phyloP scores from a whole-genome alignment of 2,797 vertebrate genomes.

The Esox masquinongy region DNA sequence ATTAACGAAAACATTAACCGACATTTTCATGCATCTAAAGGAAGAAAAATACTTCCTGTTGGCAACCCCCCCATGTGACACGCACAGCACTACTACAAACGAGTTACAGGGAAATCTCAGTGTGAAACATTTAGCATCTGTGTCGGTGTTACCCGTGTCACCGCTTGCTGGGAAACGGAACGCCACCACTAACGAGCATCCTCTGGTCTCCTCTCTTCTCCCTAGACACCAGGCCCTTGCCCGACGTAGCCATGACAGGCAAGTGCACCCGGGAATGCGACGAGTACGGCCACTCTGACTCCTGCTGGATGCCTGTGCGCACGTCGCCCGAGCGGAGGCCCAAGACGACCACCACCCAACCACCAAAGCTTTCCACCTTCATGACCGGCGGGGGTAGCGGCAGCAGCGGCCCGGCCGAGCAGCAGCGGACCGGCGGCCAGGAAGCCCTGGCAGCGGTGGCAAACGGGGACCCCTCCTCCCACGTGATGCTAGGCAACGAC shows the following conservation, averaged over 20 bases:
- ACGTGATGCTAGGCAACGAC: conserved; percentile 86
- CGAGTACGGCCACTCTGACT: conserved; percentile 98
- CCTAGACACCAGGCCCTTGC: conserved; percentile 97
- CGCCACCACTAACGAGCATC: conserved; percentile 2
- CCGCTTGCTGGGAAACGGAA: conserved; percentile 33
- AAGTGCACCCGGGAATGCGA: conserved; percentile 98
- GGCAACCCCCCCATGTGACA: conserved; percentile 58
- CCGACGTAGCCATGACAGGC: conserved; percentile 98
- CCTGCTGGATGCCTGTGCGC: conserved; percentile 99
- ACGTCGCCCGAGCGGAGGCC: conserved; percentile 95
- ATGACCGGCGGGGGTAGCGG: conserved; percentile 81
- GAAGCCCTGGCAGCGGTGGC: conserved; percentile 88
- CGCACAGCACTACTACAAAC: conserved; percentile 8
- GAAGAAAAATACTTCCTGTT: conserved; percentile 27
- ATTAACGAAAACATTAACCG: conserved; percentile 41
- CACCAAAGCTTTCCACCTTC: conserved; percentile 99
- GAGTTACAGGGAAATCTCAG: conserved; percentile 22
- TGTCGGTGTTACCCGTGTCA: conserved; percentile 21
- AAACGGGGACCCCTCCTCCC: conserved; percentile 87
- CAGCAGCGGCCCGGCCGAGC: conserved; percentile 72
- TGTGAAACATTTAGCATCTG: conserved; percentile 19
- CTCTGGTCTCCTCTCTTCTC: conserved; percentile 35
- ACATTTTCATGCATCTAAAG: conserved; percentile 53
- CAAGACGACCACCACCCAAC: conserved; percentile 89
- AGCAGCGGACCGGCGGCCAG: conserved; percentile 81